Percentiles rank a stretch among this genome's conserved stretches.
Evolutionary conservation across 2,113 vertebrate species (phyloP).

Genomic region (Urocitellus parryii): DNA sequence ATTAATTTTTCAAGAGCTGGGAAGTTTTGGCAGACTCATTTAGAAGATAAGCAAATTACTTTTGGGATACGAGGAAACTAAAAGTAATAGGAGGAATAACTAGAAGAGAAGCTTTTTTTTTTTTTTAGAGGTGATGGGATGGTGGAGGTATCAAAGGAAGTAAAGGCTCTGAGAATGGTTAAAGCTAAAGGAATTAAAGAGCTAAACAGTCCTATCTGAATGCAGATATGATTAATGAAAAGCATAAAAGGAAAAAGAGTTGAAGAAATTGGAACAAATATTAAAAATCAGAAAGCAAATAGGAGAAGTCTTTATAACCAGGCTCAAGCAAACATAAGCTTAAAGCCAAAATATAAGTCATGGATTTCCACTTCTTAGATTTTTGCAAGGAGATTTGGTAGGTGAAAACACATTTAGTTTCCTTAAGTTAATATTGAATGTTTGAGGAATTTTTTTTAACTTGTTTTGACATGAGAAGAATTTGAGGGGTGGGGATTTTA

Average conservation of each 20-base stretch:
- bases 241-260: background rate
- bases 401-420: constrained; percentile 34
- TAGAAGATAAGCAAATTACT: constrained; percentile 55
- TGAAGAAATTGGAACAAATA: constrained; percentile 23
- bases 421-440: background rate
- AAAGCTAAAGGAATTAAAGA: constrained; percentile 21
- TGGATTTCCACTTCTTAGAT: background rate
- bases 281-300: constrained; percentile 47
- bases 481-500: background rate
- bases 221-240: constrained; percentile 44
- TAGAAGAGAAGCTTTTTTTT: constrained; percentile 26
- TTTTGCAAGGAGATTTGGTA: background rate
- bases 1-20: constrained; percentile 33
- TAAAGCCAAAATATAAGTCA: constrained; percentile 19
- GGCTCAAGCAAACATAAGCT: background rate
- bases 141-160: background rate
- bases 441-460: background rate
- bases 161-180: background rate
- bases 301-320: background rate
- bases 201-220: background rate
- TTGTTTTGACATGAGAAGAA: background rate
- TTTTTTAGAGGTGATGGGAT: background rate
- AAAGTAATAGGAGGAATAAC: constrained; percentile 29
- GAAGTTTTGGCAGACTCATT: constrained; percentile 48
- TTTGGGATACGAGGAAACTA: constrained; percentile 26